phyloP scores from a whole-genome alignment of 2,797 vertebrate species.

The Furcifer pardalis region DNA sequence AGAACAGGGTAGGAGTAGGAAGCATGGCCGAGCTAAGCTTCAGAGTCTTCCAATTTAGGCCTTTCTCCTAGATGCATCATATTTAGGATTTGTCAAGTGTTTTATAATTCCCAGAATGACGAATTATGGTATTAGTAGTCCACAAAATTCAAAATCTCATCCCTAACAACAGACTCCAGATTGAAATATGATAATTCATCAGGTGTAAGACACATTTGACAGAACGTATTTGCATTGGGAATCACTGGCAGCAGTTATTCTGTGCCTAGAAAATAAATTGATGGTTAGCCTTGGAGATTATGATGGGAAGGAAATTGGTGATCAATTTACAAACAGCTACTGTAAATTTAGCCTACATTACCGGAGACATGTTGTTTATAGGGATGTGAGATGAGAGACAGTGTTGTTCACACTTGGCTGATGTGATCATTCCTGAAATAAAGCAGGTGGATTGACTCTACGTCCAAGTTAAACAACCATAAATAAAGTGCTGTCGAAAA shows the following conservation, averaged over 20 bases:
- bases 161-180: background rate
- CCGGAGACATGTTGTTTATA: background rate
- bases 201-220: constrained; percentile 3
- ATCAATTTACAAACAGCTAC: constrained; percentile 29
- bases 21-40: too few species aligned
- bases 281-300: constrained; percentile 8
- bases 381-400: background rate
- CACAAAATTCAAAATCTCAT: too few species aligned
- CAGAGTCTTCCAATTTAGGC: too few species aligned
- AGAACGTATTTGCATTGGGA: constrained; percentile 24
- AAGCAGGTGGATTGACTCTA: constrained; percentile 5
- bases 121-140: too few species aligned
- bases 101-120: too few species aligned
- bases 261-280: background rate
- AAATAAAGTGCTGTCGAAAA: background rate
- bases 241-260: constrained; percentile 6
- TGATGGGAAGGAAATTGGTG: constrained; percentile 38
- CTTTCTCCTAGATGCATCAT: too few species aligned
- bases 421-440: background rate
- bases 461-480: constrained; percentile 14
- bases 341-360: constrained; percentile 26
- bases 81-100: too few species aligned
- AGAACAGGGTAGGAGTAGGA: too few species aligned
- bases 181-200: constrained; percentile 1
- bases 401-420: background rate